phyloP scores from a whole-genome alignment of 2,888 invertebrate genomes.

The Pristionchus entomophagus region DNA sequence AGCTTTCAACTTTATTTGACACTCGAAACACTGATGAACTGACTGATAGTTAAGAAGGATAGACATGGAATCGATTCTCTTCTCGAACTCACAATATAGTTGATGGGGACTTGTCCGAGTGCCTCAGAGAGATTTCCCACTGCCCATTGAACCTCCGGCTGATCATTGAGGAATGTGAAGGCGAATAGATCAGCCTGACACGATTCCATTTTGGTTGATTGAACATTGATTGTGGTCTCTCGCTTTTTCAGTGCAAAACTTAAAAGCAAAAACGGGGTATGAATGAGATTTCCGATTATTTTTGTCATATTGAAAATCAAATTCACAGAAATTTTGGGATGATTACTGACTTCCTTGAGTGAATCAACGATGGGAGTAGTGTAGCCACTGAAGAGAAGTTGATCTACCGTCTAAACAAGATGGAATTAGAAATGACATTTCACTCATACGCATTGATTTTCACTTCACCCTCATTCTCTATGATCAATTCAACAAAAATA shows the following conservation, averaged over 20 bases:
- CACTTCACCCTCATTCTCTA: too few species aligned
- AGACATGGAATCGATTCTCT: not conserved
- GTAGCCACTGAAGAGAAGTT: conserved; percentile 66
- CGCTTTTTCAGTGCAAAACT: too few species aligned
- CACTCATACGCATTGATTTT: too few species aligned
- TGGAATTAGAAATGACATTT: not conserved
- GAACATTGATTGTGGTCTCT: not conserved
- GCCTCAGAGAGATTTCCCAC: not conserved
- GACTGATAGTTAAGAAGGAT: not conserved
- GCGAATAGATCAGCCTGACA: conserved; percentile 37
- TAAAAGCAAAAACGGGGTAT: too few species aligned
- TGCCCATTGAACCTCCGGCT: not conserved
- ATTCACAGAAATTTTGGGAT: not conserved
- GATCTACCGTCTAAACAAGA: conserved; percentile 61
- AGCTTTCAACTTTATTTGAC: not conserved
- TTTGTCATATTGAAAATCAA: not conserved
- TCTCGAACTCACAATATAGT: conserved; percentile 2
- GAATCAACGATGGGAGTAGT: conserved; percentile 54
- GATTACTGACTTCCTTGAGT: conserved; percentile 29
- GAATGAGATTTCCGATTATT: too few species aligned
- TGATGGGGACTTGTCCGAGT: conserved; percentile 2
- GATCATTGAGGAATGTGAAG: conserved; percentile 30
- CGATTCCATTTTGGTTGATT: not conserved
- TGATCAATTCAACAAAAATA: too few species aligned
- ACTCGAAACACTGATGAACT: not conserved